Evolutionary conservation across 1,140 invertebrate species (phyloP), one percentile per base, ranked within the genome.

Genomic region (Aphaenogaster ashmeadi): DNA sequence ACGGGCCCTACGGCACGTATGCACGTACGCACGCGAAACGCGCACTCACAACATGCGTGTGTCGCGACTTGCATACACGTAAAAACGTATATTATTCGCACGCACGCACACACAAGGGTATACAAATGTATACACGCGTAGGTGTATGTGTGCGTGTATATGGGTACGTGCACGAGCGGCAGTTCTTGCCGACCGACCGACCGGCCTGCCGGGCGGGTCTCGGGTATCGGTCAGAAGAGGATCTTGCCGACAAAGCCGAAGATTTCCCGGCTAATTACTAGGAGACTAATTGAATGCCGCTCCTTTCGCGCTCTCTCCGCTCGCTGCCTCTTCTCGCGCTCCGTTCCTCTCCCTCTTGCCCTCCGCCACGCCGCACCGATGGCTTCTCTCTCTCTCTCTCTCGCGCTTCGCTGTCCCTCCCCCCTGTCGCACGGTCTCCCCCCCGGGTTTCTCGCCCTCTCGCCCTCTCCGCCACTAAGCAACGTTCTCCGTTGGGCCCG

Each of bases 181-280:
- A 56, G 27, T 92, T 91, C 91, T 92, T 91, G 87, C 87, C 50
- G 88, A 44, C 52, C 89, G 85, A 89, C 79, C 81, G 71, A 89
- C 86, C 44, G 87, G 67, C n/a, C n/a, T n/a, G n/a, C 52, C 90
- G 86, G 89, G 81, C 86, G 72, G 89, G 83, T 89, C 92, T 87
- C 62, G 88, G 69, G 93, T 92, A 93, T 94, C 89, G 93, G 92
- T 92, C 90, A 92, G 90, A 93, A 92, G 92, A 93, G 92, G 91
- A 94, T 93, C 93, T 93, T 80, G 94, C 95, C 95, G 95, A 95
- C 95, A 95, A 95, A 95, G 94, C 94, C 91, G 89, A 94, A 95
- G 94, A 95, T 95, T 95, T 95, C 95, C 95, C 95, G 93, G 95
- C 95, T 95, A 95, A 95, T 95, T 95, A 95, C 95, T 94, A 93